Evolutionary conservation across 2,888 invertebrate genomes (phyloP).

Genomic region (Macrophya alboannulata): DNA sequence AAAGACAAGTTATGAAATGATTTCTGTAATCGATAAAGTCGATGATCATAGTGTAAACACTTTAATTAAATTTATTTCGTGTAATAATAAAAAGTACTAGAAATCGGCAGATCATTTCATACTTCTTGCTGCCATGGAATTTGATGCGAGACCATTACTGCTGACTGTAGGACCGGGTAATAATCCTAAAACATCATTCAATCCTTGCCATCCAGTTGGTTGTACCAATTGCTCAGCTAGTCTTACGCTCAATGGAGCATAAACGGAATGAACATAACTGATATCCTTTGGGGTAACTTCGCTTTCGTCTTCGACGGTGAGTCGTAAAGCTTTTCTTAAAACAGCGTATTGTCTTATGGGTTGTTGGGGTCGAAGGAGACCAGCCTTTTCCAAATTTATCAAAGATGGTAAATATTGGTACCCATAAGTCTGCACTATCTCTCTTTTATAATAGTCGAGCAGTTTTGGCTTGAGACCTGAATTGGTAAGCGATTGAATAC

Average conservation of each 20-base stretch:
- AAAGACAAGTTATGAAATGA: not conserved
- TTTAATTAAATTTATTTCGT: conserved; percentile 85
- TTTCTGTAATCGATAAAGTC: not conserved
- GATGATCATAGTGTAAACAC: not conserved
- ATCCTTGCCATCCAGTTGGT: conserved; percentile 89
- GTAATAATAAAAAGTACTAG: conserved; percentile 10
- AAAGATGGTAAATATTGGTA: conserved; percentile 91
- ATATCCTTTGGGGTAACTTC: conserved; percentile 94
- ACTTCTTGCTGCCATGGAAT: conserved; percentile 63
- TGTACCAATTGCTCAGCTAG: conserved; percentile 91
- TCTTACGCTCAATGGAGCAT: conserved; percentile 95
- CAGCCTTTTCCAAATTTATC: conserved; percentile 93
- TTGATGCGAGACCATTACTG: conserved; percentile 64
- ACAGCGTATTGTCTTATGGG: conserved; percentile 88
- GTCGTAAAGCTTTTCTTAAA: conserved; percentile 89
- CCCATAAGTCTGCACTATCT: conserved; percentile 93
- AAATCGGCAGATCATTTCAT: not conserved
- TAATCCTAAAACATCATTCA: conserved; percentile 91
- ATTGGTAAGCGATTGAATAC: conserved; percentile 95
- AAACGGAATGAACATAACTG: conserved; percentile 95
- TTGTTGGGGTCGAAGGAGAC: conserved; percentile 89
- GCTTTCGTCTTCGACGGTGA: conserved; percentile 94
- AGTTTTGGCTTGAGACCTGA: conserved; percentile 96
- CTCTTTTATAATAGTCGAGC: conserved; percentile 87
- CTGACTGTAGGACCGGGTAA: conserved; percentile 89